Percentiles rank a stretch among this genome's conserved stretches.
phyloP scores from a whole-genome alignment of 2,797 vertebrate genomes.

The Platalea minor region DNA sequence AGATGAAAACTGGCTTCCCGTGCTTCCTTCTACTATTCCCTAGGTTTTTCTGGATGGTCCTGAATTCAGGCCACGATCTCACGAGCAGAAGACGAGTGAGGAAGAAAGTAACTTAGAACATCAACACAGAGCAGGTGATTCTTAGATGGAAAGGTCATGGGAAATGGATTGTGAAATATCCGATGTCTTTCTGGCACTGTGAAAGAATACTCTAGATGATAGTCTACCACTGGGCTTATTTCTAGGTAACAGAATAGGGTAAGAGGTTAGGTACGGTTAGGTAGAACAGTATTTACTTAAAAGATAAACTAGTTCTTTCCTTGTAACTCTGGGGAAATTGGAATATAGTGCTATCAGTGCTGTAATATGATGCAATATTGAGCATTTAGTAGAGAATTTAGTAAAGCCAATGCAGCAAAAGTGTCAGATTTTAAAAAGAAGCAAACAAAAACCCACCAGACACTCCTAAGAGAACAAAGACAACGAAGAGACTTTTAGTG shows the following conservation, averaged over 20 bases:
- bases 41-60: neutral
- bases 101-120: neutral
- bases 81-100: neutral
- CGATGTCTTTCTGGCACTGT: neutral
- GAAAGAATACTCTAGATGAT: neutral
- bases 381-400: neutral
- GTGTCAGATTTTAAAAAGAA: neutral
- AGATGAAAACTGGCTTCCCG: neutral
- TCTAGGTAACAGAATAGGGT: neutral
- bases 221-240: neutral
- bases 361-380: neutral
- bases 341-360: neutral
- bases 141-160: neutral
- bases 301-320: neutral
- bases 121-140: neutral
- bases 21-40: neutral
- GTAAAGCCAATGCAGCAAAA: neutral
- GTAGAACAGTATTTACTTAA: neutral
- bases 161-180: slow-evolving; percentile 1
- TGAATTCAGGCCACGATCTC: neutral
- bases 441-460: neutral
- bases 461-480: neutral
- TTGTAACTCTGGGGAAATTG: neutral
- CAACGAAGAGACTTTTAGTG: neutral
- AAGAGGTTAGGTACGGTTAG: neutral